These are phyloP conservation scores for Rhorus exstirpatorius DNA, from an alignment of 2,888 invertebrate genomes.

Conservation along the genomic window DNA sequence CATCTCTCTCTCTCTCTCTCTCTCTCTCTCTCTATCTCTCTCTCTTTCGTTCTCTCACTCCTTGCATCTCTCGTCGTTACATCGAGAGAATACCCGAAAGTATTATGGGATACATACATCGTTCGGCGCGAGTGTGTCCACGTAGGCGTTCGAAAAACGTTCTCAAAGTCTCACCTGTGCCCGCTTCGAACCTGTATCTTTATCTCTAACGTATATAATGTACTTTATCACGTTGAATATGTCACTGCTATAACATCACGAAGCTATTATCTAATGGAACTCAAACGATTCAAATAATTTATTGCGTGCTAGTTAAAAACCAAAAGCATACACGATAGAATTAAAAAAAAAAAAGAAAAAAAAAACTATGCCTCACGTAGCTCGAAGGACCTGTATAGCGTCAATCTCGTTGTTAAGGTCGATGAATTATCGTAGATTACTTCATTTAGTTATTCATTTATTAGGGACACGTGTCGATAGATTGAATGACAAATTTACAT, in stretches of 20 bases:
- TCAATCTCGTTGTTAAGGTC: not conserved
- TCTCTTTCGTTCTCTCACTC: not conserved
- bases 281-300: slow-evolving; percentile 45
- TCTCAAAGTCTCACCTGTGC: slow-evolving; percentile 58
- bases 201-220: not conserved
- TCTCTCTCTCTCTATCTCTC: not conserved
- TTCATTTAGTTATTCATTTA: not conserved
- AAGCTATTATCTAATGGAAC: slow-evolving; percentile 37
- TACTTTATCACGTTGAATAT: slow-evolving; percentile 40
- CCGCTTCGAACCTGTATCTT: slow-evolving; percentile 18
- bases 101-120: slow-evolving; percentile 44
- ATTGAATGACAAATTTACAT: not conserved
- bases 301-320: slow-evolving; percentile 3
- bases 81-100: slow-evolving; percentile 48
- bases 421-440: slow-evolving; percentile 1
- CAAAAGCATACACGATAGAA: not conserved
- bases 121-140: not conserved
- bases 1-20: slow-evolving; percentile 18
- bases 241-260: slow-evolving; percentile 15
- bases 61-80: slow-evolving; percentile 26
- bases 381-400: not conserved
- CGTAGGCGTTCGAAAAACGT: slow-evolving; percentile 60
- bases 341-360: not conserved
- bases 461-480: not conserved
- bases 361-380: not conserved